Conservation (phyloP, 2,888 invertebrate genomes). For the Lasioglossum marginatum region DNA sequence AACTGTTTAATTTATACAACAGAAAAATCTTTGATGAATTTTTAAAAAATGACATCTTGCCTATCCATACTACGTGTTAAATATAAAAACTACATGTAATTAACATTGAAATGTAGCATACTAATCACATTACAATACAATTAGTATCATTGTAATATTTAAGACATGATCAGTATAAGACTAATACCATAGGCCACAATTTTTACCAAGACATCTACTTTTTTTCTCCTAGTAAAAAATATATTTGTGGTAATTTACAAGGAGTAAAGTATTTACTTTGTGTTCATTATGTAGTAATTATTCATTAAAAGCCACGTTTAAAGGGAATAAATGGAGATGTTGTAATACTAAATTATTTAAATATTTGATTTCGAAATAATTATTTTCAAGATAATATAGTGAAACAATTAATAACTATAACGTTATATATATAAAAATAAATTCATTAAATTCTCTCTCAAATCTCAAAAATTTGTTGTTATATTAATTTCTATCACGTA, state of each 20-base stretch:
- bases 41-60: not conserved
- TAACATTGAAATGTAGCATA: conserved; percentile 1
- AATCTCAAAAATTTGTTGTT: not conserved
- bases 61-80: not conserved
- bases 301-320: not conserved
- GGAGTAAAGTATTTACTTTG: not conserved
- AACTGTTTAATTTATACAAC: conserved; percentile 7
- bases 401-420: not conserved
- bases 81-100: conserved; percentile 13
- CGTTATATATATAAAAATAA: no score
- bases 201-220: not conserved
- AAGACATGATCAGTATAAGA: not conserved
- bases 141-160: not conserved
- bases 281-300: not conserved
- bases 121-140: not conserved
- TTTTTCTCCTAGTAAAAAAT: not conserved
- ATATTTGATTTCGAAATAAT: not conserved
- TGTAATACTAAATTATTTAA: not conserved
- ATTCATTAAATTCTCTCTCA: no score
- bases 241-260: not conserved
- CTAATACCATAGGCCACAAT: not conserved
- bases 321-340: not conserved
- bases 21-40: not conserved
- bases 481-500: not conserved
- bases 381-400: not conserved